Percentiles rank a stretch among this genome's conserved stretches.
phyloP scores from a whole-genome alignment of 2,797 vertebrate genomes.

The Sus cebifrons region DNA sequence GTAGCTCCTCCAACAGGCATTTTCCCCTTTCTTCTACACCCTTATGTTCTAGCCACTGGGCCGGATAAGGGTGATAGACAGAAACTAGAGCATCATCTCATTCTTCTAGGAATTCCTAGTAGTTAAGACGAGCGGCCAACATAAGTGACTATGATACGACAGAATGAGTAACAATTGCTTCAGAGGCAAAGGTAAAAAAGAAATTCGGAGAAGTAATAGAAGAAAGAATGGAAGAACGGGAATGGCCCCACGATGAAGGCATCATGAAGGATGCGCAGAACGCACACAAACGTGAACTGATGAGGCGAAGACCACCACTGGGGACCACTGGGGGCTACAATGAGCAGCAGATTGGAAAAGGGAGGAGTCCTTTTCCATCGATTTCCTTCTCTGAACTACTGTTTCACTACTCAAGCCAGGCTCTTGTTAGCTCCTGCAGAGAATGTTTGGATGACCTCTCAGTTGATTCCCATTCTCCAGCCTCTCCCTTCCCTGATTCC shows the following conservation, averaged over 20 bases:
- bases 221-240: not conserved
- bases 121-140: slow-evolving; percentile 17
- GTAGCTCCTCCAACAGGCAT: not conserved
- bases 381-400: not conserved
- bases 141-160: not conserved
- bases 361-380: not conserved
- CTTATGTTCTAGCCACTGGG: not conserved
- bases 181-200: not conserved
- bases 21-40: not conserved
- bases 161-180: not conserved
- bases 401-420: not conserved
- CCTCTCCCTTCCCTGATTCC: not conserved
- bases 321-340: not conserved
- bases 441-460: not conserved
- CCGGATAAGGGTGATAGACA: not conserved
- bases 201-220: slow-evolving; percentile 2
- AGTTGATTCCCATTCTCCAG: not conserved
- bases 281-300: not conserved
- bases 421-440: not conserved
- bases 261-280: not conserved
- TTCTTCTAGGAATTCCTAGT: not conserved
- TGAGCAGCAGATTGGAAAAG: not conserved
- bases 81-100: not conserved
- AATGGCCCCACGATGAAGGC: not conserved
- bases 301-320: not conserved